phyloP scores from a whole-genome alignment of 1,140 invertebrate genomes.

The Sitobion miscanthi region DNA sequence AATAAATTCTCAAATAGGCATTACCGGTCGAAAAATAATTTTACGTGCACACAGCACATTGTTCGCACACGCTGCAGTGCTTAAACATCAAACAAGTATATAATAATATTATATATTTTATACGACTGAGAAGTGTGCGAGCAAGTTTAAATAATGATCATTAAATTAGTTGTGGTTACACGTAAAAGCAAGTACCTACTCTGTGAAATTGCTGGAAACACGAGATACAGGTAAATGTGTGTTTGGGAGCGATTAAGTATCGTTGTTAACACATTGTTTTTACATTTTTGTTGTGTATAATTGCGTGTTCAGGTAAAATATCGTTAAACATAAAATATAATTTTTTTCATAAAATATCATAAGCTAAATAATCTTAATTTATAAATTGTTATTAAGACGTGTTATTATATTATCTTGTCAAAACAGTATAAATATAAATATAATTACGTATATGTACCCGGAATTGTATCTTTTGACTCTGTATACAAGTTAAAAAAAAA shows the following conservation, averaged over 20 bases:
- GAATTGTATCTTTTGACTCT: neutral
- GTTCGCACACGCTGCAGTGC: neutral
- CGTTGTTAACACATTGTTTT: constrained; percentile 22
- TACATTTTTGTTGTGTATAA: neutral
- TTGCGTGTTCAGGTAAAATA: neutral
- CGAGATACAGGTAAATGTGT: neutral
- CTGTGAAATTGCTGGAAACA: neutral
- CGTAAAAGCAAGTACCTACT: neutral
- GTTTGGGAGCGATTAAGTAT: neutral
- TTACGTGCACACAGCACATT: neutral
- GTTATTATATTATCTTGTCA: neutral
- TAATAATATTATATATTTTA: neutral
- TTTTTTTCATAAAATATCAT: neutral
- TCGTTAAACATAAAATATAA: neutral
- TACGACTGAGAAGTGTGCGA: neutral
- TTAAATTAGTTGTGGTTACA: neutral
- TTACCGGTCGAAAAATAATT: neutral
- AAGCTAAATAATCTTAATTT: neutral
- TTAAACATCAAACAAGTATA: neutral
- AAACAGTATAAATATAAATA: neutral
- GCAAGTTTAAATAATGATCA: neutral
- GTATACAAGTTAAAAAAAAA: neutral
- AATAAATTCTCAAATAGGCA: neutral
- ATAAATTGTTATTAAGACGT: neutral
- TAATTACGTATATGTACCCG: neutral